Base-by-base conservation (phyloP, 1,140 invertebrate species). In the Melanaphis sacchari region DNA sequence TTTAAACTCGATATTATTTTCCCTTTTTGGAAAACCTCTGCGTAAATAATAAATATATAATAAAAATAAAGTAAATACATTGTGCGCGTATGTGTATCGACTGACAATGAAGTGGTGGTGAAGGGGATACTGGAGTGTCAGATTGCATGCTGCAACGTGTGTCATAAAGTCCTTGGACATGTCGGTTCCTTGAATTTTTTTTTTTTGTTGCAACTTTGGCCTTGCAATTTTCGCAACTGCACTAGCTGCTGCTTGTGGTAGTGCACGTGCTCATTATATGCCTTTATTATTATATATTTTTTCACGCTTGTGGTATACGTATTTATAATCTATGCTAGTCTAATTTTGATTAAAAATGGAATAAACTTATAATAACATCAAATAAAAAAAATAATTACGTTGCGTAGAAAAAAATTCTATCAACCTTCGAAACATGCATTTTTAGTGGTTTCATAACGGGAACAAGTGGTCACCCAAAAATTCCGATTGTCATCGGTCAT, bases 211-310 rank as follows among this genome's bases (percentile, higher is more conserved):
- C 91, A 93, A 93, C 81, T 93, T 82, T 54, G 54, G 81, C 91
- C 91, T 93, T 93, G 91, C 81, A 52, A 52, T 93, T 93, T 93
- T 93, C 91, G 91, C 91, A 93, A 93, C 31, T 93, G 81, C 91
- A 93, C 46, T 49, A 52, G 36, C 52, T 36, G 22, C 89, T n/a
- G 85, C 41, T 26, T 40, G 41, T 38, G 36, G 49, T 18, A 36
- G 49, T 89, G 88, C n/a, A 52, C 49, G 49, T 49, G 87, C 87
- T 52, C 88, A 59, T 38, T 31, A 90, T 31, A 90, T 36, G 36
- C 24, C 31, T 88, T 88, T 88, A 36, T 88, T 85, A 41, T 38
- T 38, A 21, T 85, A 85, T 36, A 36, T 43, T 11, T 46, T 38
- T 40, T 26, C 22, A 36, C 43, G 87, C 24, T 76, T 76, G 59